These are phyloP conservation scores for Chionis minor DNA, from an alignment of 2,113 vertebrate species.

Conservation along the genomic window DNA sequence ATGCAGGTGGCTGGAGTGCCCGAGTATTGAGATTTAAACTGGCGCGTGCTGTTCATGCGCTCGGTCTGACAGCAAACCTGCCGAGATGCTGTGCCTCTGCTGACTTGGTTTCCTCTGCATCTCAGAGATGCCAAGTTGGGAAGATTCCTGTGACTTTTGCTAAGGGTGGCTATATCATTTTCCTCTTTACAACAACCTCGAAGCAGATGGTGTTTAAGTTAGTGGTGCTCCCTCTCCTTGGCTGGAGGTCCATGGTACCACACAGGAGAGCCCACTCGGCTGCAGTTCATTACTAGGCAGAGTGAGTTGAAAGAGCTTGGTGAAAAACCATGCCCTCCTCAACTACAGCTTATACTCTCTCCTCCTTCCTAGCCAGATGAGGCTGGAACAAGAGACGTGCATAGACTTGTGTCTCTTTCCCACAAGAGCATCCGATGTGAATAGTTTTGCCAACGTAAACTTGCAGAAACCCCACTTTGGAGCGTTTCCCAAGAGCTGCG, in stretches of 20 bases:
- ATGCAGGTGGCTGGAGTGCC: background rate
- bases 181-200: background rate
- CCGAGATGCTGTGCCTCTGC: background rate
- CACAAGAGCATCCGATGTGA: background rate
- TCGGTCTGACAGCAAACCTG: background rate
- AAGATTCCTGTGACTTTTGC: background rate
- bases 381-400: background rate
- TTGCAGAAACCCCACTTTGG: background rate
- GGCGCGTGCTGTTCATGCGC: background rate
- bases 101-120: rapidly evolving
- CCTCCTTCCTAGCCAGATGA: background rate
- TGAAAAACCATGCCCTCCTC: background rate
- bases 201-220: background rate
- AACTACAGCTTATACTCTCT: background rate
- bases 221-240: background rate
- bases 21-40: background rate
- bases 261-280: background rate
- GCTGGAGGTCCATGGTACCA: background rate
- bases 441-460: background rate
- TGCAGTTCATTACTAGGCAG: background rate
- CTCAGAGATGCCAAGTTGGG: background rate
- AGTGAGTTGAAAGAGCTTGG: background rate
- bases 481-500: background rate
- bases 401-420: background rate
- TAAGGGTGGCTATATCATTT: background rate